Conservation (phyloP, 2,113 vertebrate species). For the Tricholaema leucomelas region DNA sequence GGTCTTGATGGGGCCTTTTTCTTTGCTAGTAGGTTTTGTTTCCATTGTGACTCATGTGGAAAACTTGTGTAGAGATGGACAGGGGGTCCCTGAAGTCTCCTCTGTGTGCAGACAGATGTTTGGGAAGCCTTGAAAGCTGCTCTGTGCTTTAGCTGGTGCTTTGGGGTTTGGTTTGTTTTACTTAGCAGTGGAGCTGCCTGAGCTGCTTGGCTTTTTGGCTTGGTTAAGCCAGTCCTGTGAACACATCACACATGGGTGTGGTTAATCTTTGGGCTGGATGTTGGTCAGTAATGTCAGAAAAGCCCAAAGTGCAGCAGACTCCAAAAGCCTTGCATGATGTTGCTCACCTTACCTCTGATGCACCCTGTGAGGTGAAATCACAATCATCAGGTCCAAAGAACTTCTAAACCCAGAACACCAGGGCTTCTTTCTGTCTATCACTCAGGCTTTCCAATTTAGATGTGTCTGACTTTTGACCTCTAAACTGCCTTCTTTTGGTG, state of each 20-base stretch:
- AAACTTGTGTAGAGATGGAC: not conserved
- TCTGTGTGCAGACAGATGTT: not conserved
- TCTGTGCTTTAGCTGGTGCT: not conserved
- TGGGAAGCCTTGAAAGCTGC: not conserved
- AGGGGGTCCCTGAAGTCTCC: not conserved
- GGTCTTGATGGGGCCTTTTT: not conserved
- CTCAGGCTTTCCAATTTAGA: not conserved
- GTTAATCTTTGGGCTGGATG: not conserved
- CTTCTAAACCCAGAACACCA: not conserved
- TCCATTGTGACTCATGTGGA: not conserved
- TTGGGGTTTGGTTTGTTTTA: not conserved
- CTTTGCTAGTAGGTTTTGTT: not conserved
- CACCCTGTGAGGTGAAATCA: not conserved
- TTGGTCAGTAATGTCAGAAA: not conserved
- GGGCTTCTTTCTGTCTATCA: not conserved
- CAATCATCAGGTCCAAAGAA: not conserved
- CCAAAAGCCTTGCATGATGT: not conserved
- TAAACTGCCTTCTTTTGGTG: not conserved
- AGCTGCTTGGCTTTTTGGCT: not conserved
- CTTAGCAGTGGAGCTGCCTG: not conserved
- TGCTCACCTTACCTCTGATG: not conserved
- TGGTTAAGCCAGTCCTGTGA: not conserved
- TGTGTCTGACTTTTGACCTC: not conserved
- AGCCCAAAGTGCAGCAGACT: not conserved
- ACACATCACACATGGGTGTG: rapidly evolving